Base-by-base conservation (phyloP, 1,140 invertebrate genomes). In the Neocloeon triangulifer region DNA sequence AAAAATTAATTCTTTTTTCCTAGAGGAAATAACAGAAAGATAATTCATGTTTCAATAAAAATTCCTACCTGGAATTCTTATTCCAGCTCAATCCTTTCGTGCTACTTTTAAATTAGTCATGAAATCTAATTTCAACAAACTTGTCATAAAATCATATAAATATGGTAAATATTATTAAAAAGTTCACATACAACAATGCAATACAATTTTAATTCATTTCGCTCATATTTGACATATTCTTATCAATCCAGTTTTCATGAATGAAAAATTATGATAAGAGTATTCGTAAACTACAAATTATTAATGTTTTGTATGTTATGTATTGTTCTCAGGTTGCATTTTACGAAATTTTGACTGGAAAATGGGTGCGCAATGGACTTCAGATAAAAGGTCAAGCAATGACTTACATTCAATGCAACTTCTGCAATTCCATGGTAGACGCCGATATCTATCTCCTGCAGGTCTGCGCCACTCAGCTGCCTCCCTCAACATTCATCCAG, bases 331-430 rank as follows among this genome's bases (percentile, higher is more conserved):
- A 94, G 80, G 84, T 82, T 34, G 73, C 82, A 1, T 88, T 92
- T 53, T 84, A 91, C 52, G 89, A 96, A 62, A 91, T 95, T 41
- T 58, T 89, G 28, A 76, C 75, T 42, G 82, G 81, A 9, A 66
- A 94, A 43, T 96, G 91, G 91, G 81, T 95, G 17, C 64, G 89
- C 32, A 96, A 96, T 58, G 92, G 91, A 1, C 59, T 94, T 1
- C 91, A 96, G 62, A 95, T 96, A 40, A 88, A 88, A 55, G 88
- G 88, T 9, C 89, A 96, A 58, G 88, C 89, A 4, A 95, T 96
- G 85, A 95, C 91, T 13, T 97, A 96, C 49, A 86, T 95, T 40
- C 91, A 96, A 51, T 89, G 84, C 36, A 92, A 96, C 57, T 96
- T 96, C 56, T 94, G 86, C 56, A 94, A 92, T 53, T 94, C 88